phyloP scores from a whole-genome alignment of 53 echinoderm and acorn worm species.

The Actinopyga echinites region DNA sequence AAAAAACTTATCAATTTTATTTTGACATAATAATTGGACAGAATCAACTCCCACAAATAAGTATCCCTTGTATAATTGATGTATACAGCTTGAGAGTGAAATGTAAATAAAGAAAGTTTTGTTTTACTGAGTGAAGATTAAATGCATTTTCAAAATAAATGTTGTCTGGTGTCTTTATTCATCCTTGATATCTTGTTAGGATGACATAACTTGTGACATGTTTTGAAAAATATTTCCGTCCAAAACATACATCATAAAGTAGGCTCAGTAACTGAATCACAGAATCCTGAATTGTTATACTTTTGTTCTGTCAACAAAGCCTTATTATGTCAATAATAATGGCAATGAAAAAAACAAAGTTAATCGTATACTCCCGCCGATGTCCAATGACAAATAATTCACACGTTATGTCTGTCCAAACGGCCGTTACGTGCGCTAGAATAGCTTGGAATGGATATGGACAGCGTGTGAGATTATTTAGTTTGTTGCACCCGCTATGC shows the following conservation, averaged over 20 bases:
- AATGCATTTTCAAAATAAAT: slow-evolving; percentile 10
- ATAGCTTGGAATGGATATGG: neutral
- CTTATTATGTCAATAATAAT: neutral
- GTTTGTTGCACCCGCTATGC: neutral
- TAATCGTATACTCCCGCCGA: neutral
- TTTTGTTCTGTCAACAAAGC: slow-evolving; percentile 2
- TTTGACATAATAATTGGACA: neutral
- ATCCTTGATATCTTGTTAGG: neutral
- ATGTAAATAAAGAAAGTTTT: neutral
- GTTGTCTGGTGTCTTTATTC: slow-evolving; percentile 5
- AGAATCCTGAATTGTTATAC: neutral
- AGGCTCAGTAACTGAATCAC: neutral
- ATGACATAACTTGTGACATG: neutral
- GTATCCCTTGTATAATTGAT: slow-evolving; percentile 6
- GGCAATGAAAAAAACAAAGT: neutral
- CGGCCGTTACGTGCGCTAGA: neutral
- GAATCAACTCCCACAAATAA: slow-evolving; percentile 22
- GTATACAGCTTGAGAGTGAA: neutral
- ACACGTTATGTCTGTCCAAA: slow-evolving; percentile 14
- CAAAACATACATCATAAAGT: neutral
- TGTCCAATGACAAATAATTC: neutral
- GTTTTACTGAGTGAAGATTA: neutral
- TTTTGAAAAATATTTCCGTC: neutral
- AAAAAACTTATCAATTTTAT: too few species aligned
- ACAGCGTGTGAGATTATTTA: neutral